Conservation (phyloP, 64 coral and sea anemone species). For the Actinia equina region DNA sequence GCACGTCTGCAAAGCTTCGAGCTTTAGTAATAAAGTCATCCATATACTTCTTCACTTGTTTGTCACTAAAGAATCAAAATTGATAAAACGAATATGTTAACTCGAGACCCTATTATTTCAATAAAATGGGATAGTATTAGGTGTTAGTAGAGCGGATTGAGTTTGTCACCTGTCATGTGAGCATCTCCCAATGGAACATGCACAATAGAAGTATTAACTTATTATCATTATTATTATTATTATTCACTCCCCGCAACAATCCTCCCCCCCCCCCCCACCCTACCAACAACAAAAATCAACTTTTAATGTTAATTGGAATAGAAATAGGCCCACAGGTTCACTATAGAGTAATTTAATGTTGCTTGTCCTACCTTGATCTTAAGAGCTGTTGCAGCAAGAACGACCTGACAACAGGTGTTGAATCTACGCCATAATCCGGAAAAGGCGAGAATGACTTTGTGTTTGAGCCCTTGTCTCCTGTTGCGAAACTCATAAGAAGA, state of each 20-base stretch:
- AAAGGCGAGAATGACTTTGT: slow-evolving; percentile 77
- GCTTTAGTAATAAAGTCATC: slow-evolving; percentile 50
- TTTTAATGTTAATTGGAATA: too few species aligned
- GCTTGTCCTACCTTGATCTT: slow-evolving; percentile 36
- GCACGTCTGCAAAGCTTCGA: slow-evolving; percentile 13
- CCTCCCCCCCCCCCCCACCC: too few species aligned
- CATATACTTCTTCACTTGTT: slow-evolving; percentile 48
- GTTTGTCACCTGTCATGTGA: too few species aligned
- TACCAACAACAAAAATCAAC: too few species aligned
- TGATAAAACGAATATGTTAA: not conserved
- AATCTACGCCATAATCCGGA: slow-evolving; percentile 47
- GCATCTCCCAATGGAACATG: too few species aligned
- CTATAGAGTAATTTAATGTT: too few species aligned
- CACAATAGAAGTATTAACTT: too few species aligned
- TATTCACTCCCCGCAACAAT: too few species aligned
- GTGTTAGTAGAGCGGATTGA: too few species aligned
- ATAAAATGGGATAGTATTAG: too few species aligned
- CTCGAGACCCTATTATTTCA: too few species aligned
- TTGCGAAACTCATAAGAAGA: slow-evolving; percentile 41
- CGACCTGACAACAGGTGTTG: slow-evolving; percentile 66
- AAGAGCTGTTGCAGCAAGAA: slow-evolving; percentile 58
- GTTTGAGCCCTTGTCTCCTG: not conserved
- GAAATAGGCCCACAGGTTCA: not conserved
- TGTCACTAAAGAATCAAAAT: not conserved
- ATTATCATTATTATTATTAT: too few species aligned